Conservation (phyloP, 2,113 vertebrate species). For the Mastomys natalensis region DNA sequence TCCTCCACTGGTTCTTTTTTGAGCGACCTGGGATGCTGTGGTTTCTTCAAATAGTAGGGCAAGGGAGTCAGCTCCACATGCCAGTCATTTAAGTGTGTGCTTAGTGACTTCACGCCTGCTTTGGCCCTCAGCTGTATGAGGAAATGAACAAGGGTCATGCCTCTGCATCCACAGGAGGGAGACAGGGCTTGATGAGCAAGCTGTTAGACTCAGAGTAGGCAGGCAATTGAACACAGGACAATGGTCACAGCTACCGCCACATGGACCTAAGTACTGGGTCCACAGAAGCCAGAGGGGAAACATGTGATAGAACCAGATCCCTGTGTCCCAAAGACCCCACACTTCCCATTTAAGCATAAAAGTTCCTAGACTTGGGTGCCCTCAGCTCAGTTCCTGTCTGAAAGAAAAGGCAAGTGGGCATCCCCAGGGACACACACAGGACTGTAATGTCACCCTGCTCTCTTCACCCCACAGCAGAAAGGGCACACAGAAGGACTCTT, state of each 20-base stretch:
- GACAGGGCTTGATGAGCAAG: not conserved
- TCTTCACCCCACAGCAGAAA: not conserved
- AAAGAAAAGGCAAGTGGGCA: not conserved
- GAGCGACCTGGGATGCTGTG: not conserved
- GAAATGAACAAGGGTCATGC: not conserved
- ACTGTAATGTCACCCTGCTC: not conserved
- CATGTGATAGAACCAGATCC: not conserved
- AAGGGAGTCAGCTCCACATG: not conserved
- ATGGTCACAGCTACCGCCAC: not conserved
- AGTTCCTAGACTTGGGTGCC: not conserved
- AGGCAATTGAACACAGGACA: not conserved
- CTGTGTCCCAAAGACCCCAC: not conserved
- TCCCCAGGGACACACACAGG: not conserved
- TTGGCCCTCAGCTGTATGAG: not conserved
- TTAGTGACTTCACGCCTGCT: not conserved
- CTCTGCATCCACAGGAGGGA: not conserved
- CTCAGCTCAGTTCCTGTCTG: not conserved
- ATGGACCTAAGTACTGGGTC: not conserved
- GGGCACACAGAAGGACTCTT: no score
- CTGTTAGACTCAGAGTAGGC: not conserved
- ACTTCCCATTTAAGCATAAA: not conserved
- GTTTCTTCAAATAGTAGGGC: not conserved
- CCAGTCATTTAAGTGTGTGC: not conserved
- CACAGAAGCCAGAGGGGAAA: not conserved
- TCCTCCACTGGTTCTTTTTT: not conserved